A percentile compares a stretch with the other conserved stretches of the same genome.
phyloP scores from a whole-genome alignment of 2,113 vertebrate species.

The Gobius niger region DNA sequence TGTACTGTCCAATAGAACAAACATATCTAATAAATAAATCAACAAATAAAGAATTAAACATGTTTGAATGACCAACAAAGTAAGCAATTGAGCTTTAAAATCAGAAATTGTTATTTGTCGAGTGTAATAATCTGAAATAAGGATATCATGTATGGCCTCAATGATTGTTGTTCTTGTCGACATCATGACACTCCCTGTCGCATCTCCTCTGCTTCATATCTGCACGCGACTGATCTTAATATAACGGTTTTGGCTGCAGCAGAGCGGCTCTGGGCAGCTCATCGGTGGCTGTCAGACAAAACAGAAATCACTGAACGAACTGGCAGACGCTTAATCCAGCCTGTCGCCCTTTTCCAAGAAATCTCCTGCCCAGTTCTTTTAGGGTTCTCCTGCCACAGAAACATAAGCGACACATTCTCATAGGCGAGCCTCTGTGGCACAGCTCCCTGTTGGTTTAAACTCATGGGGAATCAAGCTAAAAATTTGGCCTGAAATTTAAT shows the following conservation, averaged over 20 bases:
- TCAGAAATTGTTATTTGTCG: too few relatives aligned
- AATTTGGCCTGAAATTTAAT: not conserved
- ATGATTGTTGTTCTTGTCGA: too few relatives aligned
- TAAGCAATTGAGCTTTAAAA: too few relatives aligned
- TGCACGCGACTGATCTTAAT: conserved; percentile 7
- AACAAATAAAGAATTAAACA: too few relatives aligned
- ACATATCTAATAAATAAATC: too few relatives aligned
- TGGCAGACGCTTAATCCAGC: conserved; percentile 46
- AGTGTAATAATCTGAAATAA: too few relatives aligned
- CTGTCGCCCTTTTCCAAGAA: conserved; percentile 35
- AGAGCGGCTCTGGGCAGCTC: conserved; percentile 7
- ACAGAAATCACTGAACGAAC: conserved; percentile 29
- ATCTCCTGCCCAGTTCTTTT: conserved; percentile 16
- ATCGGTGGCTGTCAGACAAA: conserved; percentile 32
- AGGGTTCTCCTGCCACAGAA: conserved; percentile 39
- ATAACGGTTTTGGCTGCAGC: conserved; percentile 7
- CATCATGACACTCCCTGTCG: not conserved
- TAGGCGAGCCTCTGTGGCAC: conserved; percentile 18
- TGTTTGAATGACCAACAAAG: too few relatives aligned
- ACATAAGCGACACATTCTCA: conserved; percentile 37
- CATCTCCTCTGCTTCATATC: conserved; percentile 14
- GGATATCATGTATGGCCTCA: too few relatives aligned
- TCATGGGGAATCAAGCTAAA: conserved; percentile 24
- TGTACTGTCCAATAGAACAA: too few relatives aligned
- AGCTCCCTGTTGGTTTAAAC: conserved; percentile 33